Base-by-base conservation (phyloP, 2,797 vertebrate species). In the Heliangelus exortis region DNA sequence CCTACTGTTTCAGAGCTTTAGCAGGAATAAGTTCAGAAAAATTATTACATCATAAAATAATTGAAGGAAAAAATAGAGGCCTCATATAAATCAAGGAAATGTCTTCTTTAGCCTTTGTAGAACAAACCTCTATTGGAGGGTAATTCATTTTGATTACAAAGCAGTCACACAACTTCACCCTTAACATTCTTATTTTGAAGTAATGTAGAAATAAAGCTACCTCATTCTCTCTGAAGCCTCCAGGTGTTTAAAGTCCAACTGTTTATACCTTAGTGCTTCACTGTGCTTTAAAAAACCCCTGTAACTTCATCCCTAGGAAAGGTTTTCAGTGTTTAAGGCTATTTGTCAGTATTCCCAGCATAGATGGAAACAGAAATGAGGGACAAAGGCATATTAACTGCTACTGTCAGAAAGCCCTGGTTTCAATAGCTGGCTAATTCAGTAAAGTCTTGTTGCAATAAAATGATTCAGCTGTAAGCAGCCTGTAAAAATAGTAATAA, bases 391-490 rank as follows among this genome's bases (percentile, higher is more conserved):
- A 12, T 77, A 75, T 94, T 96, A 96, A 96, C 86, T 93, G 83
- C 79, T 78, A 59, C 76, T 94, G 78, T 84, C 13, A 14, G 83
- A 92, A 93, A 94, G 74, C 76, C 84, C 66, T 90, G 45, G 54
- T 93, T 96, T 92, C 82, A 80, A 17, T 88, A 86, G 87, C 92
- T 96, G 80, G 78, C 90, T 97, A 90, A 95, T 97, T 96, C 95
- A 96, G 97, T 97, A 89, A 97, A 96, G 57, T 75, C 77, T 94
- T 96, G 86, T 93, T 93, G 81, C 75, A 89, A 89, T 92, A 83
- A 93, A 94, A 97, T 96, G 78, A 91, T 95, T 93, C 75, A n/a
- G 48, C 78, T 96, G n/a, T 92, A 95, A 97, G 93, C 86, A 96
- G 69, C 87, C 92, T 93, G 75, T 95, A 92, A 93, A 95, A 95